phyloP scores from a whole-genome alignment of 2,888 invertebrate genomes.

The Callyntrura guangdongensis region DNA sequence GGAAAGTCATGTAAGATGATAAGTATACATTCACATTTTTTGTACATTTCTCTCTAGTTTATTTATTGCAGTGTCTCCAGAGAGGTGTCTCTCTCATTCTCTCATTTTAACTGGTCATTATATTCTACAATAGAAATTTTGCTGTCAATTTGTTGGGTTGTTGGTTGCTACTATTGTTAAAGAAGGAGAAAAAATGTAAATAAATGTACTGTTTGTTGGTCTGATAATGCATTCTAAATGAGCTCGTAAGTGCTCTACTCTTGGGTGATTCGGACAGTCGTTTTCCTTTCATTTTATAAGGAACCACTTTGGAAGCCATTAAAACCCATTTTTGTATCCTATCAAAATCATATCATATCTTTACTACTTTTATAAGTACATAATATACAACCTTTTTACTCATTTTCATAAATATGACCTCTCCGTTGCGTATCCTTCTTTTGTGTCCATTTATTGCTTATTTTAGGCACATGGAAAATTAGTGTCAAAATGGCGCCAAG shows the following conservation, averaged over 20 bases:
- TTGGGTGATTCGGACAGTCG: too few species aligned
- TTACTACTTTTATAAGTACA: neutral
- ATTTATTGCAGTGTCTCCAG: neutral
- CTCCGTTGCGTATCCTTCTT: neutral
- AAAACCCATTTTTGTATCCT: constrained; percentile 7
- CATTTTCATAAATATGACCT: constrained; percentile 39
- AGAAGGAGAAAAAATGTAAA: neutral
- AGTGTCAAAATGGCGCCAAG: neutral
- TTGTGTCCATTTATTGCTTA: neutral
- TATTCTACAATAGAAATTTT: neutral
- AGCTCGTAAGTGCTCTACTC: neutral
- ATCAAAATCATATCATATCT: constrained; percentile 20
- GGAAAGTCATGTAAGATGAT: neutral
- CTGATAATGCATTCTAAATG: constrained; percentile 22
- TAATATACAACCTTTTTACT: neutral
- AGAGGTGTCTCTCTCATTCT: too few species aligned
- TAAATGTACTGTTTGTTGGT: neutral
- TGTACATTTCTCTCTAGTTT: neutral
- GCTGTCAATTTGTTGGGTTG: neutral
- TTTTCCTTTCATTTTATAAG: constrained; percentile 15
- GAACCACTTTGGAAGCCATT: constrained; percentile 3
- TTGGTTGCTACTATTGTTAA: neutral
- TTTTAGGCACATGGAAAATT: neutral
- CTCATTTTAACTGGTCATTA: neutral
- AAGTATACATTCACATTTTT: neutral